Conservation (phyloP, 2,888 invertebrate species). For the Ligdia adustata region DNA sequence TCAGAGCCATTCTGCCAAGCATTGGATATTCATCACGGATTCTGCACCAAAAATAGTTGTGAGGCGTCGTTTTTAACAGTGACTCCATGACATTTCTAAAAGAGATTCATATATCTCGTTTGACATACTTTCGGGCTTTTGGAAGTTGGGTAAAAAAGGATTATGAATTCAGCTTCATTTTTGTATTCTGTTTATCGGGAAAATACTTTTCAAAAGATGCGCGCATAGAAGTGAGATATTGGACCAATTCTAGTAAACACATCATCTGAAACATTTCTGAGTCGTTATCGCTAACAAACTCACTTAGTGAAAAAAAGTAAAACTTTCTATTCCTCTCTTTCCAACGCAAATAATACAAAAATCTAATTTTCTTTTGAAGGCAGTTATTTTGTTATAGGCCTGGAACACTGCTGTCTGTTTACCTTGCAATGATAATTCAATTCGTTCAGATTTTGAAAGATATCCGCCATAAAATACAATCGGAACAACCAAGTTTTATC, state of each 20-base stretch:
- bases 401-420: slow-evolving; percentile 43
- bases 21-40: slow-evolving; percentile 42
- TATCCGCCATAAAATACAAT: background rate
- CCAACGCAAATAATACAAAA: slow-evolving; percentile 36
- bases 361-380: slow-evolving; percentile 41
- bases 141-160: slow-evolving; percentile 42
- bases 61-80: slow-evolving; percentile 44
- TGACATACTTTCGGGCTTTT: slow-evolving; percentile 41
- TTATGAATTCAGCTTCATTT: slow-evolving; percentile 43
- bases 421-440: slow-evolving; percentile 40
- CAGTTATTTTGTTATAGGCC: slow-evolving; percentile 42
- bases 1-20: slow-evolving; percentile 34
- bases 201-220: slow-evolving; percentile 40
- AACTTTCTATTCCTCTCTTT: slow-evolving; percentile 38
- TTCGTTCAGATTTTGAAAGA: too few relatives aligned
- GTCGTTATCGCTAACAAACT: slow-evolving; percentile 42
- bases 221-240: slow-evolving; percentile 41
- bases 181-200: slow-evolving; percentile 42
- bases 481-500: slow-evolving; percentile 5
- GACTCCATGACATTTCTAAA: slow-evolving; percentile 45
- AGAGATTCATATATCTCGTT: slow-evolving; percentile 41
- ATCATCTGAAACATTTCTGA: slow-evolving; percentile 37
- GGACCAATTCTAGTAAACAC: slow-evolving; percentile 43
- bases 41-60: slow-evolving; percentile 46
- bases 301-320: slow-evolving; percentile 42